Base-by-base conservation (phyloP, 1,140 invertebrate species). In the Lasioglossum albipes region DNA sequence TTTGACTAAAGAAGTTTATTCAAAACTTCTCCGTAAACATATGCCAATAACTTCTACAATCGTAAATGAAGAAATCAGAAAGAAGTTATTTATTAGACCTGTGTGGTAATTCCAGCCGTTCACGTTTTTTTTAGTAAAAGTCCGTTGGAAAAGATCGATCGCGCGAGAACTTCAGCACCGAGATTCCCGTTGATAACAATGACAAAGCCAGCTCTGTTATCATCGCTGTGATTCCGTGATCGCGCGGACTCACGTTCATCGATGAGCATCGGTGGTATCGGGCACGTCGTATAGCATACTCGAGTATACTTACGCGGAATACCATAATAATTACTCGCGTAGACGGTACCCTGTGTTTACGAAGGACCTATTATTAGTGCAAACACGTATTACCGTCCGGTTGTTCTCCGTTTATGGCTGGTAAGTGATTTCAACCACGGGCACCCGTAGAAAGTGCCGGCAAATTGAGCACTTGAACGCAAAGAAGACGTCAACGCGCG, bases 361-460 rank as follows among this genome's bases (percentile, higher is more conserved):
- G 59, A 36, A 79, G 83, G 80, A 83, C 75, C 84, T 85, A 85
- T 73, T 85, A 86, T 86, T 86, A 86, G 80, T 85, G 77, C 80
- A 73, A 72, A 86, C 84, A 76, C 64, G 80, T 85, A 86, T 86
- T 86, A 86, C 59, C 84, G 76, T 75, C 75, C 66, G 27, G 75
- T 65, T 86, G 84, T 85, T 71, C 75, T 64, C 75, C 75, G 64
- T 82, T 86, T 86, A 86, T 70, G 74, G 72, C 42, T 45, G 71
- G 52, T 86, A 85, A 86, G 80, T 85, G 80, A 85, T 86, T 86
- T 86, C 68, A 85, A 76, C 84, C 72, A 79, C 78, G 75, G 78
- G 61, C 71, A 73, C 75, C 71, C 67, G 72, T 73, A 69, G 75
- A 85, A 86, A 86, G 71, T 85, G 82, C 70, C 62, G 57, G 62